These are phyloP conservation scores for Scaptomyza caliginosa DNA, from an alignment of 2,888 invertebrate species.

Conservation along the genomic window DNA sequence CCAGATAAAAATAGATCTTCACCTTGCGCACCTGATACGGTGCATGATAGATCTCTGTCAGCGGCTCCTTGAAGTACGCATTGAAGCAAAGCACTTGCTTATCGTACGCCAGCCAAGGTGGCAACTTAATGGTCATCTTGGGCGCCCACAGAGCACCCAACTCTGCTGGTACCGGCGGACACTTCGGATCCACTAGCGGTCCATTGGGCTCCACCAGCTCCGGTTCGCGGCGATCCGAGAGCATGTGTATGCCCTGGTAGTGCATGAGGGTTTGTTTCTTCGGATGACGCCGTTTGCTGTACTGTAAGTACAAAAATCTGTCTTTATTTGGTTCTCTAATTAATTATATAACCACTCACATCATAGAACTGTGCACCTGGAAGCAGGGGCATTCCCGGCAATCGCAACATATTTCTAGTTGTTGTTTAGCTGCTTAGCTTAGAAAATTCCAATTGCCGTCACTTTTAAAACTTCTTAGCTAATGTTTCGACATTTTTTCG, in stretches of 20 bases:
- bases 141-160: slow-evolving; percentile 90
- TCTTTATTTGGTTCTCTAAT: background rate
- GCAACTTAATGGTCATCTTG: slow-evolving; percentile 90
- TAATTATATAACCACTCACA: slow-evolving; percentile 85
- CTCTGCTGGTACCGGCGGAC: slow-evolving; percentile 83
- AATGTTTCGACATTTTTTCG: slow-evolving; percentile 58
- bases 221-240: slow-evolving; percentile 87
- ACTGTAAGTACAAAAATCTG: slow-evolving; percentile 13
- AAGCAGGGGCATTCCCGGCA: slow-evolving; percentile 89
- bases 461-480: slow-evolving; percentile 20
- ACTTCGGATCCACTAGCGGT: slow-evolving; percentile 83
- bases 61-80: slow-evolving; percentile 85
- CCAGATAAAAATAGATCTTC: slow-evolving; percentile 93
- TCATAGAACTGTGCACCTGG: slow-evolving; percentile 90
- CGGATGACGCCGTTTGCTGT: slow-evolving; percentile 84
- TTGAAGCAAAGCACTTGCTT: slow-evolving; percentile 88
- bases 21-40: slow-evolving; percentile 91
- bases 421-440: slow-evolving; percentile 7
- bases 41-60: slow-evolving; percentile 88
- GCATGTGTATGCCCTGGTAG: slow-evolving; percentile 86
- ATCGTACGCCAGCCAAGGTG: slow-evolving; percentile 94
- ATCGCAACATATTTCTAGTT: slow-evolving; percentile 84
- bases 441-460: slow-evolving; percentile 23
- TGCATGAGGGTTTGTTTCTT: slow-evolving; percentile 86
- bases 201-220: slow-evolving; percentile 86